phyloP scores from a whole-genome alignment of 2,113 vertebrate species.

The Rostratula benghalensis region DNA sequence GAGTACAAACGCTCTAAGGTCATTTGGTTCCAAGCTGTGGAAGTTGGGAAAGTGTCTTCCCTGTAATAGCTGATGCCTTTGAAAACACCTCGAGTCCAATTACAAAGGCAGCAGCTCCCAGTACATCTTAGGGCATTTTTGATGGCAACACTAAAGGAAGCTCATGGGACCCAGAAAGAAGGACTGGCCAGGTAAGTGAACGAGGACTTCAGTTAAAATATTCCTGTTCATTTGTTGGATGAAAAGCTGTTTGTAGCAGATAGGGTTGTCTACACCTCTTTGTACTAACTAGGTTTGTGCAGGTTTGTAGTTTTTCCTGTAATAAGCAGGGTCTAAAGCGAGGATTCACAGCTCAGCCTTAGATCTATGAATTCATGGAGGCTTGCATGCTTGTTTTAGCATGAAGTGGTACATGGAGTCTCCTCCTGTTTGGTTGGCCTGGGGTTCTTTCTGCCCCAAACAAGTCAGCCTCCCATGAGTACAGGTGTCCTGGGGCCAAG shows the following conservation, averaged over 20 bases:
- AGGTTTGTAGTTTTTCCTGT: background rate
- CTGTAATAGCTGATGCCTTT: background rate
- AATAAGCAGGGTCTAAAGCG: background rate
- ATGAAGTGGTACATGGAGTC: background rate
- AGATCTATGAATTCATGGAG: accelerated
- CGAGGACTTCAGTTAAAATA: background rate
- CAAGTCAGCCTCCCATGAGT: background rate
- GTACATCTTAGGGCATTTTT: slow-evolving; percentile 60
- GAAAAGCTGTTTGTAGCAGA: background rate
- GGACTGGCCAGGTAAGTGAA: slow-evolving; percentile 55
- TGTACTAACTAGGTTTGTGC: background rate
- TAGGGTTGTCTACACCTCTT: background rate
- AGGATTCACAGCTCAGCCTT: background rate
- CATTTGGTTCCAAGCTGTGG: background rate
- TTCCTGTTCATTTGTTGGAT: background rate
- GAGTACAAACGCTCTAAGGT: background rate
- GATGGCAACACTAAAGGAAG: slow-evolving; percentile 55
- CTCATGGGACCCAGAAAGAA: slow-evolving; percentile 29
- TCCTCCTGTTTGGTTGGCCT: background rate
- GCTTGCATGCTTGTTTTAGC: background rate
- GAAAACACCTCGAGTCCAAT: background rate
- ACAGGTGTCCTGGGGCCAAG: background rate
- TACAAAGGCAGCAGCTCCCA: slow-evolving; percentile 27
- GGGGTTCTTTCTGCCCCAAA: background rate
- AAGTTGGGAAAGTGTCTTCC: background rate